Evolutionary conservation across 2,888 invertebrate genomes (phyloP), one percentile per base, ranked within the genome.

Genomic region (Himalopsyche japonica): DNA sequence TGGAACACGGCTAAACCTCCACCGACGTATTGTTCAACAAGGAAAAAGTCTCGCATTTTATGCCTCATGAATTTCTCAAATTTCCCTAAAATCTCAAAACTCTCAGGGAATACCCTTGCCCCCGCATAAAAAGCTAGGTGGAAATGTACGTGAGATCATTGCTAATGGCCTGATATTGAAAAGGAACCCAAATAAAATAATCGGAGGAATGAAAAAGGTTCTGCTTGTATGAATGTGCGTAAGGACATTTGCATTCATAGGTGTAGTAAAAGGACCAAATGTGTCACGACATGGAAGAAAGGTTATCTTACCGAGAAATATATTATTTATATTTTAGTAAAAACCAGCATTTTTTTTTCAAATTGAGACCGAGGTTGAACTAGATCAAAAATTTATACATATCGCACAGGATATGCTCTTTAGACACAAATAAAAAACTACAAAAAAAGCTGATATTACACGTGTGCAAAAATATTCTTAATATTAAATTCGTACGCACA

Each of bases 121-220:
- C 57, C 57, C 24, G 57, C 8, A n/a, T 20, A 57, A 57, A 57
- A 27, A 49, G 57, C 49, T 64, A 32, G 76, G 83, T 47, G 76
- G 48, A 57, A 27, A 18, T 27, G 80, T 27, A 85, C 85, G 85
- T 85, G 85, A 83, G 37, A 24, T 34, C 37, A 49, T 64, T 85
- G 82, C 83, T 85, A 85, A 85, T 85, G 81, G 77, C 70, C n/a
- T 20, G 81, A 83, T 83, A 83, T 83, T 83, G 83, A 85, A 84
- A 85, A 81, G 78, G 79, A 81, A 79, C 80, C 80, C 43, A 77
- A 85, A 85, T 83, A 80, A 81, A 83, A 82, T 79, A 85, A 85
- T 85, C 76, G 80, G 43, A 34, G 32, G 78, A 37, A 32, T 34
- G 34, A 78, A 78, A 78, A 78, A 57, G 57, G 57, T 57, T 57